Evolutionary conservation across 2,113 vertebrate species (phyloP), one percentile per base, ranked within the genome.

Genomic region (Ceyx margarethae): DNA sequence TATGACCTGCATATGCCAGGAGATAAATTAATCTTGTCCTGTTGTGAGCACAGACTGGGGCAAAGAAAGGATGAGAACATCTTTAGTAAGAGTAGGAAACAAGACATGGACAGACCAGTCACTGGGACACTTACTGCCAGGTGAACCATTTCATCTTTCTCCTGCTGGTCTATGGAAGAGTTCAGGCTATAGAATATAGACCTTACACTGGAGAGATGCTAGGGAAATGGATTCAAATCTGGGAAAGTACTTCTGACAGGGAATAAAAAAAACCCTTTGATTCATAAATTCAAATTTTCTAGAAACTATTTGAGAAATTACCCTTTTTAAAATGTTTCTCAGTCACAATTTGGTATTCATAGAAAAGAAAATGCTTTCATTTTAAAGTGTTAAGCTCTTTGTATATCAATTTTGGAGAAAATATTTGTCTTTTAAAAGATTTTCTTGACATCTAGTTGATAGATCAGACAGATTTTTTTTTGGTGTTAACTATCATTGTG

Each of bases 251-350:
- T 71, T 74, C 37, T 64, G 53, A 60, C 81, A 72, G 0, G 0
- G 11, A 68, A 58, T 4, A 84, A 81, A 84, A 4, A 3, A n/a
- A 50, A 28, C 33, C 4, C 2, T 35, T 23, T 10, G 0, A 2
- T 9, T 37, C 53, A 40, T 29, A 71, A 69, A 37, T 48, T 1
- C 8, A 1, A 21, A 2, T 10, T 31, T 60, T 48, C 18, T 57
- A 23, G 12, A 90, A 81, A 72, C 35, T 2, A 8, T 9, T 75
- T 93, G 64, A n/a, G 25, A 26, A 57, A 15, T 2, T 35, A 3
- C 0, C 0, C 0, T 11, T 46, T n/a, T 14, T 2, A 3, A 25
- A 25, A 5, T 40, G 10, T 87, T 79, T 78, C 11, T 64, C 18
- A 43, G 0, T 21, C 51, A 40, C 26, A 53, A 20, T 25, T 61